Percentiles rank a stretch among this genome's conserved stretches.
Evolutionary conservation across 2,797 vertebrate genomes (phyloP).

Genomic region (Esox lucius): DNA sequence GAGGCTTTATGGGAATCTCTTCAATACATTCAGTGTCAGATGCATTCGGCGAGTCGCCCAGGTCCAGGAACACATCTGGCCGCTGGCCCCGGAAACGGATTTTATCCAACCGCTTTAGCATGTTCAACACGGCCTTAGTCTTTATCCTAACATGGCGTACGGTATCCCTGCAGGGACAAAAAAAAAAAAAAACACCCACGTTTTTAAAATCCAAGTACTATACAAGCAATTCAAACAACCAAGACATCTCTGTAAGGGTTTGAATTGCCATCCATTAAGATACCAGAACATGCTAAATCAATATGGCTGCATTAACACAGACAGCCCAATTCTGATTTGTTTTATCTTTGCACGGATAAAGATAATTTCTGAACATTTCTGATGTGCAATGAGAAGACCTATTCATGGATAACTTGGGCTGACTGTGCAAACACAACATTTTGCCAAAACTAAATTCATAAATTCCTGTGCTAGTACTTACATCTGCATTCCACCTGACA

Average conservation of each 20-base stretch:
- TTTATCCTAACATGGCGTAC: slow-evolving; percentile 86
- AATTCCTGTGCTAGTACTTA: slow-evolving; percentile 1
- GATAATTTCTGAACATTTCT: too few relatives aligned
- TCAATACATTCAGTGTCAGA: slow-evolving; percentile 93
- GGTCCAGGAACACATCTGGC: slow-evolving; percentile 91
- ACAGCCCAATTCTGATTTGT: too few relatives aligned
- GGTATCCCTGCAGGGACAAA: slow-evolving; percentile 65
- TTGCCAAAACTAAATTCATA: neutral
- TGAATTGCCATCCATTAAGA: neutral
- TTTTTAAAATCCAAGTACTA: neutral
- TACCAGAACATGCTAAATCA: neutral
- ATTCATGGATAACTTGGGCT: too few relatives aligned
- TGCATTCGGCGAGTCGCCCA: slow-evolving; percentile 89
- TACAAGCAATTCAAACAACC: neutral
- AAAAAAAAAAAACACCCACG: neutral
- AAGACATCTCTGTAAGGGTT: neutral
- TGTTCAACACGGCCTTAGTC: slow-evolving; percentile 80
- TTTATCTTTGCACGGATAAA: too few relatives aligned
- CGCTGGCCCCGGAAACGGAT: slow-evolving; percentile 95
- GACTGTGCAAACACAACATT: too few relatives aligned
- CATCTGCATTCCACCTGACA: neutral
- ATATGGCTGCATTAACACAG: neutral
- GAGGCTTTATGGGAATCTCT: slow-evolving; percentile 78
- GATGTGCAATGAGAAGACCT: too few relatives aligned
- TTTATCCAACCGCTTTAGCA: slow-evolving; percentile 93